Evolutionary conservation across 2,888 invertebrate genomes (phyloP), one percentile per base, ranked within the genome.

Genomic region (Busseola fusca): DNA sequence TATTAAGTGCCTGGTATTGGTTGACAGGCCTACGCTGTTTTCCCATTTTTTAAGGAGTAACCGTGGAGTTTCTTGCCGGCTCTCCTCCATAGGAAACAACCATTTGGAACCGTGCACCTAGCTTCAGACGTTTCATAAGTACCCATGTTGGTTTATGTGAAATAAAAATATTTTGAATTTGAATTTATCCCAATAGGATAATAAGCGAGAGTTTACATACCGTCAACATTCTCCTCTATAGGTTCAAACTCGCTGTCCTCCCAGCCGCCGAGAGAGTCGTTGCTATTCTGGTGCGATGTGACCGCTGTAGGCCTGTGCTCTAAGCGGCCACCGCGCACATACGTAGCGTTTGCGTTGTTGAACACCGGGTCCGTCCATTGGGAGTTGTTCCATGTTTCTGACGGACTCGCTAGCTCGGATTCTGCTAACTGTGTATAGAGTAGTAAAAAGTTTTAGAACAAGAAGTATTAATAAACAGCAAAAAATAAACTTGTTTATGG

Each of bases 161-260:
- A n/a, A n/a, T n/a, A n/a, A n/a, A n/a, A n/a, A n/a, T n/a, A n/a
- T n/a, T n/a, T n/a, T n/a, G n/a, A n/a, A n/a, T n/a, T n/a, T n/a
- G n/a, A n/a, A n/a, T n/a, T n/a, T n/a, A 9, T 9, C 27, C 4
- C 9, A n/a, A n/a, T 34, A 34, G 9, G 18, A 27, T 12, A 40
- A 45, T 27, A 40, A 69, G 2, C 16, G 14, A 45, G 45, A 37
- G 3, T 72, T 1, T n/a, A n/a, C 16, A 25, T 30, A 97, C 97
- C 96, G 78, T 96, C 95, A 56, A 92, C 94, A 68, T 96, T 93
- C 87, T 97, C 98, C 89, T 98, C 98, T 34, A 98, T 96, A 4
- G 98, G 97, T 89, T 98, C 98, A 91, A 98, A 98, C 92, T 98
- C 98, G 4, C 97, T 96, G 87, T 98, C 98, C 80, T 98, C 98